These are phyloP conservation scores for Aproaerema taeniolella DNA, from an alignment of 2,888 invertebrate genomes.

Conservation along the genomic window DNA sequence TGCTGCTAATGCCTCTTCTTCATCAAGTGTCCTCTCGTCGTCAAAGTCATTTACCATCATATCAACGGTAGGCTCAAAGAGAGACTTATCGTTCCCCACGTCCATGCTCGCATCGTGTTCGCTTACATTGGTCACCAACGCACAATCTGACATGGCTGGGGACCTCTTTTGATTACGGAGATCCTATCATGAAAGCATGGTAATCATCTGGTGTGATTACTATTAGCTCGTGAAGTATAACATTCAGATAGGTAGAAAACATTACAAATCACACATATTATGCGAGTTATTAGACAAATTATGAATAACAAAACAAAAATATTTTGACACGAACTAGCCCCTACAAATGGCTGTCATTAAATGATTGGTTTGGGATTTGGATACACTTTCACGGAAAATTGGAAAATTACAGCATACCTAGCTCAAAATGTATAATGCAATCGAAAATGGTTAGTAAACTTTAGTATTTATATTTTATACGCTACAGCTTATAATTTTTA, in stretches of 20 bases:
- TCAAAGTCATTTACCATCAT: slow-evolving; percentile 99
- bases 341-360: slow-evolving; percentile 18
- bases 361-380: neutral
- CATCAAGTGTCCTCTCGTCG: slow-evolving; percentile 96
- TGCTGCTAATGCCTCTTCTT: slow-evolving; percentile 96
- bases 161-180: slow-evolving; percentile 30
- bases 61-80: slow-evolving; percentile 95
- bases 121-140: slow-evolving; percentile 71
- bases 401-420: too few species aligned
- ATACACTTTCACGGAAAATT: too few species aligned
- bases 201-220: slow-evolving; percentile 32
- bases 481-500: too few species aligned
- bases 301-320: slow-evolving; percentile 65
- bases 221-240: slow-evolving; percentile 27
- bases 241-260: slow-evolving; percentile 41
- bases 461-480: too few species aligned
- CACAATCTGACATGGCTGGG: slow-evolving; percentile 75
- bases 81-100: slow-evolving; percentile 74
- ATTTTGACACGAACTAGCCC: slow-evolving; percentile 61
- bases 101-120: slow-evolving; percentile 77
- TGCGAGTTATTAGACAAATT: slow-evolving; percentile 33
- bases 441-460: too few species aligned
- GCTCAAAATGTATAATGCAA: too few species aligned
- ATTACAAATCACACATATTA: slow-evolving; percentile 47
- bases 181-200: slow-evolving; percentile 52